Percentiles rank a stretch among this genome's conserved stretches.
phyloP scores from a whole-genome alignment of 2,888 invertebrate genomes.

The Psylliodes chrysocephalus region DNA sequence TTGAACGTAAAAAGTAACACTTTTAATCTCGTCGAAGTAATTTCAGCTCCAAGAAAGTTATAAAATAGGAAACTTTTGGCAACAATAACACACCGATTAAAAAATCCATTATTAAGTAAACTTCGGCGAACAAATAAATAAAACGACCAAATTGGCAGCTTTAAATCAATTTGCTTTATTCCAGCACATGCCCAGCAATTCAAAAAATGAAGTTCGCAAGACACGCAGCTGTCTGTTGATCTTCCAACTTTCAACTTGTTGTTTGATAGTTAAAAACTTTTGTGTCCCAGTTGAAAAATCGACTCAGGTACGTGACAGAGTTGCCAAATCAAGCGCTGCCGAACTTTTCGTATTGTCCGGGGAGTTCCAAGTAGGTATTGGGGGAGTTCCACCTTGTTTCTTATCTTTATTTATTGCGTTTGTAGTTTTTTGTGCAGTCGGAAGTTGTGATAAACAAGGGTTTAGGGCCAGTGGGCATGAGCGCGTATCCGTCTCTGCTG shows the following conservation, averaged over 20 bases:
- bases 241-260: constrained; percentile 39
- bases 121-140: neutral
- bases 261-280: constrained; percentile 41
- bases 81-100: neutral
- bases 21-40: neutral
- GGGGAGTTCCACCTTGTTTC: constrained; percentile 37
- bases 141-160: constrained; percentile 22
- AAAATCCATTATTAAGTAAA: neutral
- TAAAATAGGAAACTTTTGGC: neutral
- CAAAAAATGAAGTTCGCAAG: constrained; percentile 34
- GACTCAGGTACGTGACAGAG: constrained; percentile 39
- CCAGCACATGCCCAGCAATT: constrained; percentile 34
- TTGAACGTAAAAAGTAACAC: neutral
- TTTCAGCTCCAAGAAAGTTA: neutral
- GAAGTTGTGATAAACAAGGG: constrained; percentile 32
- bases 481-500: constrained; percentile 19
- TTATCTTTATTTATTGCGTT: constrained; percentile 44
- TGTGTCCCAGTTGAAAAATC: constrained; percentile 43
- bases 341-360: constrained; percentile 34
- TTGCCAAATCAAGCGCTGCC: constrained; percentile 33
- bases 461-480: constrained; percentile 13
- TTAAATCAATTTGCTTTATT: constrained; percentile 38
- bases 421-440: constrained; percentile 28
- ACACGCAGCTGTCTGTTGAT: constrained; percentile 38
- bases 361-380: constrained; percentile 35